Percentiles rank a stretch among this genome's conserved stretches.
Evolutionary conservation across 2,888 invertebrate species (phyloP).

Genomic region (Escarpia spicata): DNA sequence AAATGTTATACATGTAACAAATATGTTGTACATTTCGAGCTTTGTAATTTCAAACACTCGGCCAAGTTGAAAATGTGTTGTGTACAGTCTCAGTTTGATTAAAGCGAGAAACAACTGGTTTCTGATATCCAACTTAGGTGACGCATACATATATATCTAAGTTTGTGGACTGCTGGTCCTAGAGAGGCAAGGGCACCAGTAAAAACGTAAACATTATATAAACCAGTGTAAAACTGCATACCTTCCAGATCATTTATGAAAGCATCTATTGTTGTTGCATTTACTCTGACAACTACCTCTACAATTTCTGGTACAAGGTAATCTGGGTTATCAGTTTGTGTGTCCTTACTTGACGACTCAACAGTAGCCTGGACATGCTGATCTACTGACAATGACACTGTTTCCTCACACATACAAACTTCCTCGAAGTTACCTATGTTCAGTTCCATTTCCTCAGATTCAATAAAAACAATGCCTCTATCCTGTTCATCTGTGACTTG

Average conservation of each 20-base stretch:
- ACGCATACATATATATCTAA: background rate
- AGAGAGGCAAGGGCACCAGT: background rate
- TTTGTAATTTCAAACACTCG: slow-evolving; percentile 18
- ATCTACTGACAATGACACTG: background rate
- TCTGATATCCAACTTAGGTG: background rate
- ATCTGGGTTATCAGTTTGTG: background rate
- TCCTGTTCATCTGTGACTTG: background rate
- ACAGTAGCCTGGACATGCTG: background rate
- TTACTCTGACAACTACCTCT: background rate
- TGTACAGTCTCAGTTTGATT: background rate
- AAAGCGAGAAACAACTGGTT: slow-evolving; percentile 23
- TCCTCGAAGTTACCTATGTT: background rate
- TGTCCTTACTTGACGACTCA: background rate
- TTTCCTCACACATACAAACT: background rate
- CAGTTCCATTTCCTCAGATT: background rate
- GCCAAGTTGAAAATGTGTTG: slow-evolving; percentile 17
- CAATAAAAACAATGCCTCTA: background rate
- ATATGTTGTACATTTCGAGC: slow-evolving; percentile 6
- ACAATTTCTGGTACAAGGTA: background rate
- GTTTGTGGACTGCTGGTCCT: background rate
- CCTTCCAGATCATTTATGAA: background rate
- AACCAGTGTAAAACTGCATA: background rate
- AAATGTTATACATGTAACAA: slow-evolving; percentile 18
- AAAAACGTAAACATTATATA: background rate
- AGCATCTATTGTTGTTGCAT: background rate